These are phyloP conservation scores for Daubentonia madagascariensis DNA, from an alignment of 2,113 vertebrate genomes.

Conservation along the genomic window DNA sequence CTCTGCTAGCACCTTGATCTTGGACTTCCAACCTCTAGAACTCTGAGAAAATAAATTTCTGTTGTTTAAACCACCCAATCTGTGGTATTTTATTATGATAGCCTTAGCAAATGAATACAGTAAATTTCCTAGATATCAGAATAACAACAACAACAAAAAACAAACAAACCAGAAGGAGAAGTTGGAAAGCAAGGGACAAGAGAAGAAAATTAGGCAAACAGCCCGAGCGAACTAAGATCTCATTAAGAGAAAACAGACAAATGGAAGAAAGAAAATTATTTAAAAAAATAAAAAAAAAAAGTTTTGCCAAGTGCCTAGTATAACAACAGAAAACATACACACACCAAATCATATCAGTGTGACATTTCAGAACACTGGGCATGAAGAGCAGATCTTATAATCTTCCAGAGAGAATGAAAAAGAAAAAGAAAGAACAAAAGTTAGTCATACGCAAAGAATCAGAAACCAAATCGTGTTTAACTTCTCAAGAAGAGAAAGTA, in stretches of 20 bases:
- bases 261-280: background rate
- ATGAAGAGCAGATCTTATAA: background rate
- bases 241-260: background rate
- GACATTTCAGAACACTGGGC: constrained; percentile 13
- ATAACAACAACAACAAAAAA: background rate
- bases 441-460: background rate
- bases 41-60: background rate
- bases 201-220: background rate
- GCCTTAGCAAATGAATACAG: background rate
- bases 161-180: constrained; percentile 16
- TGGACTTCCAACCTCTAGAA: background rate
- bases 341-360: background rate
- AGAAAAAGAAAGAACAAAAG: constrained; percentile 2
- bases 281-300: background rate
- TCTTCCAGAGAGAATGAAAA: background rate
- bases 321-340: background rate
- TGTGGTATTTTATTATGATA: background rate
- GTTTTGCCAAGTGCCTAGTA: background rate
- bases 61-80: background rate
- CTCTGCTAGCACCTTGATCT: background rate
- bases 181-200: background rate
- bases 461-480: background rate
- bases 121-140: background rate
- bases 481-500: background rate
- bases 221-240: background rate